phyloP scores from a whole-genome alignment of 2,113 vertebrate genomes.

The Pelusios castaneus region DNA sequence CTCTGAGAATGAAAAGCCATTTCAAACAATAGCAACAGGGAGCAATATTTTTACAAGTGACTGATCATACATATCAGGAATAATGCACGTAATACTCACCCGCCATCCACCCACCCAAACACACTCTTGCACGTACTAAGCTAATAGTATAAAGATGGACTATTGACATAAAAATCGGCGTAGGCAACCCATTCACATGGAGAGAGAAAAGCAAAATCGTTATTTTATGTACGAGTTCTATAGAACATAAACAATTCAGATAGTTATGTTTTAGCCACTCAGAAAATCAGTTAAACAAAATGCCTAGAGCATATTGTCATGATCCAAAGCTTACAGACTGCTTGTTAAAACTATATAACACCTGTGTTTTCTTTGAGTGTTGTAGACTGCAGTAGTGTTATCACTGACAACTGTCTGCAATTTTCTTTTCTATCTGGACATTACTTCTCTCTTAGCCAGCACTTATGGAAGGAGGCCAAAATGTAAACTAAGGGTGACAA shows the following conservation, averaged over 20 bases:
- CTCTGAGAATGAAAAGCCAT: background rate
- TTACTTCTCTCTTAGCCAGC: background rate
- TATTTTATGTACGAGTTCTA: background rate
- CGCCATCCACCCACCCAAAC: background rate
- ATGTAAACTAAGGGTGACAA: no score
- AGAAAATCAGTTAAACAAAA: background rate
- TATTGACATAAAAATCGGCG: background rate
- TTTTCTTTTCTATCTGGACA: background rate
- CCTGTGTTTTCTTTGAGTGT: background rate
- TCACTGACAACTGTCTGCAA: background rate
- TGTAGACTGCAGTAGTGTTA: background rate
- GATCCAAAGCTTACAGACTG: background rate
- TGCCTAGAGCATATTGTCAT: background rate
- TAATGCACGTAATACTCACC: background rate
- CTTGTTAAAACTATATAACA: background rate
- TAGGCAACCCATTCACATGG: background rate
- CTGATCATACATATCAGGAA: background rate
- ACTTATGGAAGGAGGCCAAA: background rate
- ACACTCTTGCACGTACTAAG: background rate
- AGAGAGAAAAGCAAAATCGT: background rate
- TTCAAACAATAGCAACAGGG: background rate
- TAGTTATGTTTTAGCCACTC: background rate
- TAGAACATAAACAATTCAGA: background rate
- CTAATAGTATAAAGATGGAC: background rate
- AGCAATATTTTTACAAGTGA: background rate